Percentiles rank a stretch among this genome's conserved stretches.
These are phyloP conservation scores for Heterohyrax brucei DNA, from an alignment of 2,797 vertebrate genomes.

Conservation along the genomic window DNA sequence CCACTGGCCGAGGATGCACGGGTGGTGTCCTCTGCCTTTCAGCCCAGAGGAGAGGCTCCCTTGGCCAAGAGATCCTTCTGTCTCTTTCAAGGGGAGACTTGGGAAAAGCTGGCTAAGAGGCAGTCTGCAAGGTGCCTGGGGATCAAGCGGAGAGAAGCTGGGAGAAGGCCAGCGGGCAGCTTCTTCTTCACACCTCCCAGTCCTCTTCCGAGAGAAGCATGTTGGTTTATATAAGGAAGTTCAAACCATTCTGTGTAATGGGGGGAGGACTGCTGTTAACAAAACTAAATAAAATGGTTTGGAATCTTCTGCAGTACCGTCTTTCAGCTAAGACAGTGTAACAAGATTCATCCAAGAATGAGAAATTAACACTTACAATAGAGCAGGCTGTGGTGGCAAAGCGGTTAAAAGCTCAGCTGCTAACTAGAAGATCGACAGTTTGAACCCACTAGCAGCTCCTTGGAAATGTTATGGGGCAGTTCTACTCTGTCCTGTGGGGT, in stretches of 20 bases:
- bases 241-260: background rate
- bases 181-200: background rate
- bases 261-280: background rate
- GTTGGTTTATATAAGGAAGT: background rate
- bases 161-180: background rate
- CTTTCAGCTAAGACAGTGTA: background rate
- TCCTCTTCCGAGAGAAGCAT: background rate
- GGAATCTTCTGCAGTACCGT: background rate
- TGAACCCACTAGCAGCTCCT: too few relatives aligned
- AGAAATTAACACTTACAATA: background rate
- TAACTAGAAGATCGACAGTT: too few relatives aligned
- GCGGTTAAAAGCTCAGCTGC: too few relatives aligned
- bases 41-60: background rate
- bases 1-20: background rate
- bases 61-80: background rate
- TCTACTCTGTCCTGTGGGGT: too few relatives aligned
- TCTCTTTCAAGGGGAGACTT: background rate
- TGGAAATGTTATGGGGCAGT: too few relatives aligned
- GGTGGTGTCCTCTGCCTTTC: background rate
- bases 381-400: too few relatives aligned
- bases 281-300: background rate
- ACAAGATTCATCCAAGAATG: background rate
- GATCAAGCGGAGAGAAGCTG: background rate
- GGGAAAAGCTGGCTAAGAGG: background rate
- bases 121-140: background rate